Base-by-base conservation (phyloP, 2,888 invertebrate species). In the Nudaria mundana region DNA sequence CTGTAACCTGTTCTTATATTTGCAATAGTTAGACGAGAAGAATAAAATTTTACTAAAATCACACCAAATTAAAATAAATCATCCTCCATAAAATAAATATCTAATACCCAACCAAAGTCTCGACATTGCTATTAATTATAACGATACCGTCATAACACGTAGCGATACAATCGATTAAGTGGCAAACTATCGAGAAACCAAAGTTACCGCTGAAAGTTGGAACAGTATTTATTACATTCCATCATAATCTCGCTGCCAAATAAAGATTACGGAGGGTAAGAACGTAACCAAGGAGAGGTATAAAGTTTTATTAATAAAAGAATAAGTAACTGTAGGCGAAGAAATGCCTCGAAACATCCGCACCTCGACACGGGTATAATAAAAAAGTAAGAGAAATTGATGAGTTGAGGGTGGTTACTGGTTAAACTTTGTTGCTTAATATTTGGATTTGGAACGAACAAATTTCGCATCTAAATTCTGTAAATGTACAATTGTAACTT, bases 241-340 rank as follows among this genome's bases (percentile, higher is more conserved):
- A 30, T 37, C 36, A 52, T 38, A 58, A 35, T 43, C 31, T 22
- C 33, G 29, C 28, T 30, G 32, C 48, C 55, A 59, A 56, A 71
- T 67, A 64, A 67, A 62, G 58, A 65, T 63, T 58, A 52, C 30
- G 53, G 61, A 52, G 52, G 64, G 65, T 57, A 50, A 44, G 48
- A 43, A 58, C 56, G 55, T 63, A 56, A 64, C 62, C 66, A n/a
- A 44, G 59, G 58, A 64, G 63, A 55, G 63, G 60, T 67, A 69
- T 74, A 72, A 79, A 80, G 69, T 79, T 81, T 80, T 81, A 78
- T 78, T 82, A 82, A 80, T 81, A 80, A 82, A 81, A 77, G 68
- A 75, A 76, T 74, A 77, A 80, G 74, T 69, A 72, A 75, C 70
- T 66, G 71, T 56, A 63, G 58, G 60, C 64, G 46, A 41, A 61